Base-by-base conservation (phyloP, 2,797 vertebrate species). In the Poecile montanus region DNA sequence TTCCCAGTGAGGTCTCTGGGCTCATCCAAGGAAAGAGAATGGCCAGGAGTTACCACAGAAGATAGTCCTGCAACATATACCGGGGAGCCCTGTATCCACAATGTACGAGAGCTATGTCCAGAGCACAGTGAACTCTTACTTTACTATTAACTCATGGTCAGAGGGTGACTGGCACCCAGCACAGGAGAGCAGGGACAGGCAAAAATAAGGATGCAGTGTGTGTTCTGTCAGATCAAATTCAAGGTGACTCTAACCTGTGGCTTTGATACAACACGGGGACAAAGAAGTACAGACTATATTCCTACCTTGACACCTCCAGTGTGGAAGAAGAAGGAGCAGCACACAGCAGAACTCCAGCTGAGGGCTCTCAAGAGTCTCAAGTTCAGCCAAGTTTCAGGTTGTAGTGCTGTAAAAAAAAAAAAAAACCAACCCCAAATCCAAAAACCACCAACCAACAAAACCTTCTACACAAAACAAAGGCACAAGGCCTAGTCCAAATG, bases 81-180 rank as follows among this genome's bases (percentile, higher is more conserved):
- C 15, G 22, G 4, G 7, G 4, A 32, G 25, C 17, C n/a, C 45
- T 36, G 27, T 3, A 22, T 32, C 51, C 62, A 81, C 16, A 34
- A 32, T 0, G 1, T 2, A 0, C 2, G 18, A 62, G 32, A 67
- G 13, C 48, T 13, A 2, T 3, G 13, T 3, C 32, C 56, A 30
- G 26, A 70, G 61, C 16, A 51, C 16, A 34, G 25, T 2, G 45
- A 71, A 61, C 68, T 77, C 44, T 21, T 22, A 11, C 34, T 75
- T 48, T 45, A 11, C 13, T 67, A 1, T 6, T n/a, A 40, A 53
- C 42, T 50, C 42, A 38, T 4, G 14, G 72, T 65, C 53, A 72
- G 58, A 57, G 26, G 27, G 16, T 40, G 29, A 45, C 21, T 40
- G 26, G 40, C 21, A 60, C 7, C 32, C 40, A 45, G n/a, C 58